Evolutionary conservation across 2,888 invertebrate genomes (phyloP).

Genomic region (Danaus chrysippus): DNA sequence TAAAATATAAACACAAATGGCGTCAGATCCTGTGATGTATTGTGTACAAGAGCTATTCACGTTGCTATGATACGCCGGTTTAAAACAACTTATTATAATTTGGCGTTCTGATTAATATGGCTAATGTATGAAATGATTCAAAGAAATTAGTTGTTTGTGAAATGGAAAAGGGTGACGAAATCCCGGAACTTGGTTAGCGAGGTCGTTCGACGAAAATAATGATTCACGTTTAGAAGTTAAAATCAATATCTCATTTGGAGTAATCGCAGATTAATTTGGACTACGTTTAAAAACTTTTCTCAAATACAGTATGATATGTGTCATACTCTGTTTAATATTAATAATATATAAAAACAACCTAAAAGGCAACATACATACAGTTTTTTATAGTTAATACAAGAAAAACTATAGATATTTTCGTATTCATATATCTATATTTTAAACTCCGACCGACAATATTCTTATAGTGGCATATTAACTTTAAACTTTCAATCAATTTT

Average conservation of each 20-base stretch:
- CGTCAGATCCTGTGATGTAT: slow-evolving; percentile 19
- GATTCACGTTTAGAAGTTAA: not conserved
- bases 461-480: too few species aligned
- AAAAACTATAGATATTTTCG: too few species aligned
- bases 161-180: slow-evolving; percentile 2
- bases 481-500: too few species aligned
- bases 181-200: not conserved
- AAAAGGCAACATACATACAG: too few species aligned
- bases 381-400: too few species aligned
- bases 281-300: too few species aligned
- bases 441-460: too few species aligned
- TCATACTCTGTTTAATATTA: too few species aligned
- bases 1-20: slow-evolving; percentile 22
- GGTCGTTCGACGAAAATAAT: slow-evolving; percentile 1
- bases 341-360: too few species aligned
- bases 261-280: too few species aligned
- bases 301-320: too few species aligned
- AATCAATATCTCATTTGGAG: not conserved
- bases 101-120: slow-evolving; percentile 11
- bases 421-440: too few species aligned
- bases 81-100: slow-evolving; percentile 21
- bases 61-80: slow-evolving; percentile 31
- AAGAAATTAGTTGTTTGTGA: slow-evolving; percentile 9
- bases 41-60: slow-evolving; percentile 30
- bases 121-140: not conserved